Conservation (phyloP, 2,888 invertebrate species). For the Tachina lurida region DNA sequence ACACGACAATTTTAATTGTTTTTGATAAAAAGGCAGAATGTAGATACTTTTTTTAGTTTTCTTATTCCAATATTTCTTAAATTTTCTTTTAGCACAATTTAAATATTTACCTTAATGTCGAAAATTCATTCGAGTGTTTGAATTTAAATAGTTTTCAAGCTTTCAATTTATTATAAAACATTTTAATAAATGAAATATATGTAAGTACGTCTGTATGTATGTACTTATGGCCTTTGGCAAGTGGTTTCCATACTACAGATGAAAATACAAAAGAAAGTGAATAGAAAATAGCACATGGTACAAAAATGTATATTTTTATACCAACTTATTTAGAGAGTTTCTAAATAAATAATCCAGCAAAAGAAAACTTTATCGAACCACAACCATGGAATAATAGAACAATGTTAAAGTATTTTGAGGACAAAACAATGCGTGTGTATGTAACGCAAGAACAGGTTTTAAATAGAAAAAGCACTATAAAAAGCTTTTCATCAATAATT, state of each 20-base stretch:
- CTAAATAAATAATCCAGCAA: conserved; percentile 31
- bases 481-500: no score
- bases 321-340: conserved; percentile 42
- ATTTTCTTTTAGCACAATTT: neutral
- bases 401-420: neutral
- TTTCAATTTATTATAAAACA: conserved; percentile 9
- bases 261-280: conserved; percentile 11
- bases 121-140: conserved; percentile 8
- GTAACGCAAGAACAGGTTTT: no score
- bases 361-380: conserved; percentile 58
- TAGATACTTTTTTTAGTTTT: no score
- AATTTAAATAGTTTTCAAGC: neutral
- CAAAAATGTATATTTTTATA: conserved; percentile 26
- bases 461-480: no score
- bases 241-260: conserved; percentile 11
- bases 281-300: conserved; percentile 1
- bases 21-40: no score
- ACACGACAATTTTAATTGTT: no score
- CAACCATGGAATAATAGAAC: conserved; percentile 44
- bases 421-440: neutral
- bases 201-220: neutral
- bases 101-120: neutral
- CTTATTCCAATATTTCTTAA: no score
- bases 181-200: conserved; percentile 19
- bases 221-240: conserved; percentile 28